Percentiles rank a stretch among this genome's conserved stretches.
These are phyloP conservation scores for Callimorpha dominula DNA, from an alignment of 2,888 invertebrate species.

Conservation along the genomic window DNA sequence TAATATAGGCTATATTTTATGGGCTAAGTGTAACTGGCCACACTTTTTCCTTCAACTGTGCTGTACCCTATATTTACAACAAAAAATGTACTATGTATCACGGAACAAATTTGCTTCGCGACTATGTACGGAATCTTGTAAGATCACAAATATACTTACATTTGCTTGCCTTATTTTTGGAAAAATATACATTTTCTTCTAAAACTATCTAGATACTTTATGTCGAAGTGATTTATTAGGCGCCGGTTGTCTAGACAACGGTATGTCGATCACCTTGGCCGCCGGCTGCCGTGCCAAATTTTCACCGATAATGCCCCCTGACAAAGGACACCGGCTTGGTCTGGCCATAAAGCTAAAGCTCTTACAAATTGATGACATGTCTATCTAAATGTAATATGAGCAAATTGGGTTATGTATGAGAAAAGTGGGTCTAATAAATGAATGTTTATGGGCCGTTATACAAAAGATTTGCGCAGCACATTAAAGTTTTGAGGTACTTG, in stretches of 20 bases:
- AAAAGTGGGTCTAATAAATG: not conserved
- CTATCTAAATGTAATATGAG: slow-evolving; percentile 3
- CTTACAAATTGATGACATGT: slow-evolving; percentile 25
- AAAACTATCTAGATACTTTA: slow-evolving; percentile 19
- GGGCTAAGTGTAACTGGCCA: too few species aligned
- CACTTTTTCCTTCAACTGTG: not conserved
- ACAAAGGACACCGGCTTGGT: slow-evolving; percentile 31
- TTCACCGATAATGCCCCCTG: slow-evolving; percentile 27
- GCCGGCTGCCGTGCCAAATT: slow-evolving; percentile 34
- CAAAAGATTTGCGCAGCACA: too few species aligned
- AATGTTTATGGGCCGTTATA: too few species aligned
- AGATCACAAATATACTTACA: not conserved
- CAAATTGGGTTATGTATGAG: slow-evolving; percentile 7
- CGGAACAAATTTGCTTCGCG: too few species aligned
- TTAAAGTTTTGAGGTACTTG: too few species aligned
- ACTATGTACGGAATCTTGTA: not conserved
- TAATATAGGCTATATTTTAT: not conserved
- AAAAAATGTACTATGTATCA: not conserved
- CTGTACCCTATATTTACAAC: not conserved
- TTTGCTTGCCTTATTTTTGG: not conserved
- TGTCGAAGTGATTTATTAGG: slow-evolving; percentile 34
- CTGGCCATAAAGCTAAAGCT: slow-evolving; percentile 15
- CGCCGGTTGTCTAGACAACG: slow-evolving; percentile 52
- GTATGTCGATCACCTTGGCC: slow-evolving; percentile 45
- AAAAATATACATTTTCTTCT: not conserved